Base-by-base conservation (phyloP, 1,140 invertebrate genomes). In the Reticulitermes speratus region DNA sequence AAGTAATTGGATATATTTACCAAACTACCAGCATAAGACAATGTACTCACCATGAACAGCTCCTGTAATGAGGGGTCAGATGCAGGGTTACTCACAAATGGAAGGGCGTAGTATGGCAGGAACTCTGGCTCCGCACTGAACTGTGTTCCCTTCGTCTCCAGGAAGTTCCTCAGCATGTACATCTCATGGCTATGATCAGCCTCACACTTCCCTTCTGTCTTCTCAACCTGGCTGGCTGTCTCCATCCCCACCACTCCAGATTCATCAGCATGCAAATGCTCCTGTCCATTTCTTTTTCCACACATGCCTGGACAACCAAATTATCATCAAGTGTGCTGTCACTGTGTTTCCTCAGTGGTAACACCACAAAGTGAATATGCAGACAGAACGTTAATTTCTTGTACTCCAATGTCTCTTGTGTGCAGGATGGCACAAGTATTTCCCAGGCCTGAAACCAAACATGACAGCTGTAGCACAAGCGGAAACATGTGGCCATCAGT, bases 61-160 rank as follows among this genome's bases (percentile, higher is more conserved):
- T 93, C 91, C 84, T 90, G 90, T 87, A 94, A 93, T 55, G 92
- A 91, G 9, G 92, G 91, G 89, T 94, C 93, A 45, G 90, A 88
- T 86, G 91, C 90, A n/a, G 93, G 93, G 88, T 93, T 91, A 55
- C 91, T 90, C 32, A 94, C 92, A 89, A 92, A 94, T 0, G 93
- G 93, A 44, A 94, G 88, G 59, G 93, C 93, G 89, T 93, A 94
- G 88, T 91, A 94, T 14, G 92, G 91, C 85, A 93, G 88, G 86
- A 94, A 92, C 88, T 94, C 93, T 85, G 90, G 91, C 81, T 93
- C 93, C 85, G 92, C 90, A 85, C 93, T 93, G 25, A 94, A 90
- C 75, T 91, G 89, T 16, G 91, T 89, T 84, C 93, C 93, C 88
- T 91, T 90, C 2, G 91, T 92, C 87, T 92, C 92, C 21, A 94